Evolutionary conservation across 2,797 vertebrate species (phyloP).

Genomic region (Thunnus albacares): DNA sequence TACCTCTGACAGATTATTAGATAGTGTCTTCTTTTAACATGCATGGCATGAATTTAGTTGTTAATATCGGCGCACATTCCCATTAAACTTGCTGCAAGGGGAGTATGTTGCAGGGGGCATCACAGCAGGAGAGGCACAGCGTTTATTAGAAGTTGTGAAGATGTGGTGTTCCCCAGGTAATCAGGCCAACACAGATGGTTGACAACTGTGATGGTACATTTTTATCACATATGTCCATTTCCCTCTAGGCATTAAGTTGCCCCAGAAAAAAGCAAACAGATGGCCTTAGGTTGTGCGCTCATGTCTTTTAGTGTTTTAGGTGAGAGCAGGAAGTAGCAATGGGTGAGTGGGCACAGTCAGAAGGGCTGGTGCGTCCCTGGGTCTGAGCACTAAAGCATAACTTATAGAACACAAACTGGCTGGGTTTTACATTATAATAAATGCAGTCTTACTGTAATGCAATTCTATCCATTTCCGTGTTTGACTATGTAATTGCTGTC

Average conservation of each 20-base stretch:
- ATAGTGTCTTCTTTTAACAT: conserved; percentile 32
- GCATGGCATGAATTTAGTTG: conserved; percentile 62
- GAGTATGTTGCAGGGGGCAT: conserved; percentile 30
- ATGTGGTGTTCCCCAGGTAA: conserved; percentile 55
- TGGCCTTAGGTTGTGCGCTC: conserved; percentile 59
- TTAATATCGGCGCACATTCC: conserved; percentile 69
- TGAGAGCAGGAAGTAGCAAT: conserved; percentile 53
- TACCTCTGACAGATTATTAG: conserved; percentile 20
- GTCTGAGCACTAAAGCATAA: conserved; percentile 64
- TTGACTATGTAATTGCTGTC: conserved; percentile 65
- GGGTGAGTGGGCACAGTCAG: conserved; percentile 67
- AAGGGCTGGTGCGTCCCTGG: conserved; percentile 50
- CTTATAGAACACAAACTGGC: conserved; percentile 46
- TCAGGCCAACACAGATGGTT: conserved; percentile 45
- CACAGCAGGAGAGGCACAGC: conserved; percentile 54
- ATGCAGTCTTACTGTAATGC: conserved; percentile 44
- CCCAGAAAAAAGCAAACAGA: conserved; percentile 75
- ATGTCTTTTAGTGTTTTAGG: conserved; percentile 65
- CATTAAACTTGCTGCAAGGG: conserved; percentile 69
- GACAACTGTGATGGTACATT: conserved; percentile 54
- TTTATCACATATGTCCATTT: conserved; percentile 55
- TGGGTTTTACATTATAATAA: conserved; percentile 56
- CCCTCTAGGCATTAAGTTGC: conserved; percentile 52
- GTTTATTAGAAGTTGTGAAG: conserved; percentile 62
- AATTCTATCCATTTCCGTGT: conserved; percentile 50